Evolutionary conservation across 2,888 invertebrate genomes (phyloP), one percentile per base, ranked within the genome.

Genomic region (Charanyca ferruginea): DNA sequence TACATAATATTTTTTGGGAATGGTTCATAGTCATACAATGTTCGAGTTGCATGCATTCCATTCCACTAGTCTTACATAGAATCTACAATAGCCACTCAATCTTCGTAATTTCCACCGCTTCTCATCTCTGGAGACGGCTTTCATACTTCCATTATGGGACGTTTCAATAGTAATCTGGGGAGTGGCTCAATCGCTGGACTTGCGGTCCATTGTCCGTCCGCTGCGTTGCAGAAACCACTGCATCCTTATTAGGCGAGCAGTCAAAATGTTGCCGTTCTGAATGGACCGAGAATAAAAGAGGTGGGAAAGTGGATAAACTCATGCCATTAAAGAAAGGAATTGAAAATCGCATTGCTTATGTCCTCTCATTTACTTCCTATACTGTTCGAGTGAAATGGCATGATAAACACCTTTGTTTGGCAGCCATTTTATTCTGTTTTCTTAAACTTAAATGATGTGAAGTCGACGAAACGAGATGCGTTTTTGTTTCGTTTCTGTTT

Each of bases 111-210:
- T 83, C 79, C 70, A 81, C 66, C 70, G 66, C 53, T 71, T 61
- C 60, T 62, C 71, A 65, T 83, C 79, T 70, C 75, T 54, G 32
- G 66, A 72, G 79, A 77, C 61, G 67, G 67, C 74, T 80, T 80
- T 83, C 85, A 85, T 74, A 72, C 63, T 59, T 62, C 77, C 70
- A 74, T 79, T 81, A 77, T 64, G 57, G 58, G 66, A 77, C 81
- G 68, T 85, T 85, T 87, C 86, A 87, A 90, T 89, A 83, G 88
- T 80, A 89, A 90, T 90, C 86, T 87, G 67, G 77, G 76, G 81
- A 89, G 83, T 89, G 86, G 85, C 62, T 79, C 76, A 80, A 83
- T 80, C 74, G 79, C 62, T 67, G 74, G 79, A 70, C 58, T 73
- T 72, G 74, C 75, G 25, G 41, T 48, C 67, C 66, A 86, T 88